Evolutionary conservation across 2,888 invertebrate species (phyloP).

Genomic region (Hypena proboscidalis): DNA sequence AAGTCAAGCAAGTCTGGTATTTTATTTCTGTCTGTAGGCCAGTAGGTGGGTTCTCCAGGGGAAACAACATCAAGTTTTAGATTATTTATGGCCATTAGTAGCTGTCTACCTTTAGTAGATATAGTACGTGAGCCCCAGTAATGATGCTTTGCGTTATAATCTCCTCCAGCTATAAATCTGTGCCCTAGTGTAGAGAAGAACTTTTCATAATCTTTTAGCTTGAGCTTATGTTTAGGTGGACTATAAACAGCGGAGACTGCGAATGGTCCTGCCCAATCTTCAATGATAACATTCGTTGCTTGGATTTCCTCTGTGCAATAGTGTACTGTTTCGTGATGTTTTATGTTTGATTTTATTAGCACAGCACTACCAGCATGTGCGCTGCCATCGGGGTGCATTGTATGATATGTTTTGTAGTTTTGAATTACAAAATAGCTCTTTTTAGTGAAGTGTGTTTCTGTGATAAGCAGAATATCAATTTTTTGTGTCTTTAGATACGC

Average conservation of each 20-base stretch:
- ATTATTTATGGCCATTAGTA: too few species aligned
- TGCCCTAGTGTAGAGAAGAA: conserved; percentile 6
- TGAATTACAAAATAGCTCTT: too few species aligned
- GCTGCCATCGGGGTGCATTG: conserved; percentile 37
- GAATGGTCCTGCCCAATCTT: conserved; percentile 6
- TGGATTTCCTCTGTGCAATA: conserved; percentile 18
- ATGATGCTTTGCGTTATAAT: too few species aligned
- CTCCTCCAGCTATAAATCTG: conserved; percentile 7
- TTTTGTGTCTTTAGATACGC: too few species aligned
- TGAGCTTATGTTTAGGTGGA: conserved; percentile 17
- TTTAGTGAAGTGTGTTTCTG: conserved; percentile 33
- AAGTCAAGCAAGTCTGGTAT: too few species aligned
- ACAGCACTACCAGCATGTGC: conserved; percentile 36
- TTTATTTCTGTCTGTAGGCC: too few species aligned
- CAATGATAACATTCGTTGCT: conserved; percentile 19
- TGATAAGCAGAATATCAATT: conserved; percentile 31
- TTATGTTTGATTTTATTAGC: conserved; percentile 24
- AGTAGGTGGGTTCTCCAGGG: too few species aligned
- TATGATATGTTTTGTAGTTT: conserved; percentile 26
- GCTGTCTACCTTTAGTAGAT: too few species aligned
- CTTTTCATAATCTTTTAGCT: conserved; percentile 1
- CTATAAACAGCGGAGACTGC: conserved; percentile 23
- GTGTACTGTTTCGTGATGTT: conserved; percentile 16
- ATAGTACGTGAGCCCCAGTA: neutral
- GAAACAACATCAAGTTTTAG: too few species aligned